These are phyloP conservation scores for Rhaphigaster nebulosa DNA, from an alignment of 2,888 invertebrate species.

Conservation along the genomic window DNA sequence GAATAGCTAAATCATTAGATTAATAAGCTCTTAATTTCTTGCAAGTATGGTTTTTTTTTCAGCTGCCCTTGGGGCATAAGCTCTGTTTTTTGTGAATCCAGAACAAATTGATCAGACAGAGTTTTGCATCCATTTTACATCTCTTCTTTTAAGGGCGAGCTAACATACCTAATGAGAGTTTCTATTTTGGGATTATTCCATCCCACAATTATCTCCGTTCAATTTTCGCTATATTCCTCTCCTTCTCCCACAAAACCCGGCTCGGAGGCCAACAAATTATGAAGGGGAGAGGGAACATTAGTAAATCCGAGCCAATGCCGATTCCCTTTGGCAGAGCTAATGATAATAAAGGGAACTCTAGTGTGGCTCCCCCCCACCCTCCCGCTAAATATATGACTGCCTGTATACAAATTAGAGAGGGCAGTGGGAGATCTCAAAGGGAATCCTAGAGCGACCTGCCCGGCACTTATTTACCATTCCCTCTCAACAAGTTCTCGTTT, in stretches of 20 bases:
- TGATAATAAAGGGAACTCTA: slow-evolving; percentile 3
- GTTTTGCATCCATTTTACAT: neutral
- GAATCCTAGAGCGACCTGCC: neutral
- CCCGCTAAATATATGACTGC: slow-evolving; percentile 52
- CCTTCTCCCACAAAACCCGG: neutral
- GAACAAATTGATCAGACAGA: neutral
- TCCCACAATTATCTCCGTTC: neutral
- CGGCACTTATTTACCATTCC: slow-evolving; percentile 40
- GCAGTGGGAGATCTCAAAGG: slow-evolving; percentile 15
- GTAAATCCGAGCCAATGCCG: slow-evolving; percentile 23
- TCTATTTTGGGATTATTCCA: neutral
- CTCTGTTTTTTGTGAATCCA: neutral
- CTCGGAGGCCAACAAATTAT: neutral
- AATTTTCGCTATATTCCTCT: neutral
- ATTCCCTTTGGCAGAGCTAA: neutral
- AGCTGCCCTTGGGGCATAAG: neutral
- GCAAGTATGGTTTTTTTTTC: too few species aligned
- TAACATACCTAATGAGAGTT: neutral
- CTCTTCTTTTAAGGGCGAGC: neutral
- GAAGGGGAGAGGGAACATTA: neutral
- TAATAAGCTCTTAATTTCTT: too few species aligned
- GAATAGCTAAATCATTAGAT: too few species aligned
- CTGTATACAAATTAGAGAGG: slow-evolving; percentile 50
- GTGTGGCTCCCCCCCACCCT: neutral
- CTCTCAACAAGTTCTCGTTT: neutral